phyloP scores from a whole-genome alignment of 2,888 invertebrate species.

The Drosophila paramelanica region DNA sequence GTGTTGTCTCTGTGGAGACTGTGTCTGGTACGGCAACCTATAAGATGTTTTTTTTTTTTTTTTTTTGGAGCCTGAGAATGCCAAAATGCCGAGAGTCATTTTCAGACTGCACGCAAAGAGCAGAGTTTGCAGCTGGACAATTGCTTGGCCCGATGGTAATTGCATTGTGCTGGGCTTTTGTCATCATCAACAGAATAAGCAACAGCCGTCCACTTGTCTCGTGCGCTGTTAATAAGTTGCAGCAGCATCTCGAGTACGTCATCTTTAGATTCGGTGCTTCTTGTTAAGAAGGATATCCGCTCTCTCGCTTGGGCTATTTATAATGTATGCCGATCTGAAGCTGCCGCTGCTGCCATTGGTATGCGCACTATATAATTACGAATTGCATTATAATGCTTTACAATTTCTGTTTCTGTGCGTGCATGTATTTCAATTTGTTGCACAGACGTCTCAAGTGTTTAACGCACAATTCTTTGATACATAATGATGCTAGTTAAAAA shows the following conservation, averaged over 20 bases:
- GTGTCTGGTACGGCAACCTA: constrained; percentile 28
- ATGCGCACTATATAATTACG: constrained; percentile 70
- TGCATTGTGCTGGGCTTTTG: constrained; percentile 55
- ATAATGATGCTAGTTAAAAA: neutral
- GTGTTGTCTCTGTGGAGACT: constrained; percentile 12
- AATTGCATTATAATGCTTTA: constrained; percentile 58
- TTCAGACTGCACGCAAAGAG: constrained; percentile 39
- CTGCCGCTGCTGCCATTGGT: constrained; percentile 25
- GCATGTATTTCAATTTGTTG: constrained; percentile 36
- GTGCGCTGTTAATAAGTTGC: constrained; percentile 39
- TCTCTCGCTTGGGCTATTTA: constrained; percentile 43
- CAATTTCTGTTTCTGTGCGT: constrained; percentile 41
- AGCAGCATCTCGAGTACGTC: constrained; percentile 34
- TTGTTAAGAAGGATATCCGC: constrained; percentile 76
- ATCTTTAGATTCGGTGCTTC: constrained; percentile 28
- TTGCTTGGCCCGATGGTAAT: constrained; percentile 34
- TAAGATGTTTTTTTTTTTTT: constrained; percentile 6
- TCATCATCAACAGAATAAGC: constrained; percentile 43
- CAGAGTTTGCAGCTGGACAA: constrained; percentile 37
- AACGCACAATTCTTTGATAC: constrained; percentile 9
- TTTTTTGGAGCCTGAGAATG: neutral
- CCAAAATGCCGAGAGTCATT: constrained; percentile 18
- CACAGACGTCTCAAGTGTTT: constrained; percentile 58
- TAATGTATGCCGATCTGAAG: constrained; percentile 33
- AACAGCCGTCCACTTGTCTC: constrained; percentile 59